Evolutionary conservation across 2,113 vertebrate genomes (phyloP).

Genomic region (Hippocampus comes): DNA sequence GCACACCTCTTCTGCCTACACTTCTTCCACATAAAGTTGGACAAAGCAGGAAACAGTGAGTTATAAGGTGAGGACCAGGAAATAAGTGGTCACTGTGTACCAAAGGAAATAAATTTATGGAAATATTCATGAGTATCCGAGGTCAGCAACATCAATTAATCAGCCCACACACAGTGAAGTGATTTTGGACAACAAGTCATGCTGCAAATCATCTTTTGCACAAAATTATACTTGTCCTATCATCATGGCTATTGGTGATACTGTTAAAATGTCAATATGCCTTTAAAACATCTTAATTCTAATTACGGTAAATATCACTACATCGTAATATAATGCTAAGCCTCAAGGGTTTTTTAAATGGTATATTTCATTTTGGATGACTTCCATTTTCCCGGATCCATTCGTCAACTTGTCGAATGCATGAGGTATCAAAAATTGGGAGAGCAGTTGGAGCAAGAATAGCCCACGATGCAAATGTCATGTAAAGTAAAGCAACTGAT

Average conservation of each 20-base stretch:
- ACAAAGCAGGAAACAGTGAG: not conserved
- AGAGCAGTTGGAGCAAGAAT: not conserved
- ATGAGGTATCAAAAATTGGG: not conserved
- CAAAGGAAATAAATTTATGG: not conserved
- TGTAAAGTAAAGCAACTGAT: not conserved
- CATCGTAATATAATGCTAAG: not conserved
- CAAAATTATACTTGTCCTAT: not conserved
- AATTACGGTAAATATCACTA: not conserved
- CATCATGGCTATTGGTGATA: not conserved
- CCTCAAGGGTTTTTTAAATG: not conserved
- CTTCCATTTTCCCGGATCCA: not conserved
- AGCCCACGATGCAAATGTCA: not conserved
- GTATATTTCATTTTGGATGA: not conserved
- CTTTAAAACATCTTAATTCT: not conserved
- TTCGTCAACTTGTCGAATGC: conserved; percentile 3
- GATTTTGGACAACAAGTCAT: not conserved
- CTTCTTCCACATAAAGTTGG: not conserved
- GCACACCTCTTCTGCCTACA: not conserved
- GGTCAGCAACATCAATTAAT: not conserved
- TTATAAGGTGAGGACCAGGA: not conserved
- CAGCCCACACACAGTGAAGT: not conserved
- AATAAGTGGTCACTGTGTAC: not conserved
- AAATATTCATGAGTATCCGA: not conserved
- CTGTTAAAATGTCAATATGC: not conserved
- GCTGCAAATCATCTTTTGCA: not conserved